phyloP scores from a whole-genome alignment of 2,113 vertebrate genomes.

The Hippocampus guttulatus region DNA sequence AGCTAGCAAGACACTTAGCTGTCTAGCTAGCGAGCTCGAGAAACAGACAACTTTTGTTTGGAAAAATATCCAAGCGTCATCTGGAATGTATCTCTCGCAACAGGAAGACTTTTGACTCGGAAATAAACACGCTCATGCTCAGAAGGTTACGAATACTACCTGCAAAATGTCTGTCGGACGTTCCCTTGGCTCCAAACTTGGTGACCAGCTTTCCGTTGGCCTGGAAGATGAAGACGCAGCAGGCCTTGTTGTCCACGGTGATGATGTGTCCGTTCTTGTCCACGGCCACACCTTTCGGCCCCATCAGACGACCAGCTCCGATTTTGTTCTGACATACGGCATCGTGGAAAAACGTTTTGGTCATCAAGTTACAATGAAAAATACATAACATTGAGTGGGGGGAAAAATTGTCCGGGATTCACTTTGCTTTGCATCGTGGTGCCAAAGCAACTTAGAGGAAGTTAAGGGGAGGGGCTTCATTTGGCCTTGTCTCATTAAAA shows the following conservation, averaged over 20 bases:
- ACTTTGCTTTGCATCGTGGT: no score
- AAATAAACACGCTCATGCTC: no score
- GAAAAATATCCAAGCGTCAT: background rate
- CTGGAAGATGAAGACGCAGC: conserved; percentile 97
- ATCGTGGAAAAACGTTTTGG: background rate
- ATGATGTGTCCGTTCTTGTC: conserved; percentile 95
- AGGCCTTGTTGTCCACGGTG: conserved; percentile 94
- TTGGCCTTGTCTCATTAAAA: no score
- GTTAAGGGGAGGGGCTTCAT: no score
- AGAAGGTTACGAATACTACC: conserved; percentile 45
- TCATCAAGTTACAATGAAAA: background rate
- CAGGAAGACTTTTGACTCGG: no score
- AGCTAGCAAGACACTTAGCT: background rate
- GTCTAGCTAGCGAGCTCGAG: background rate
- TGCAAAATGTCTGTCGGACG: conserved; percentile 88
- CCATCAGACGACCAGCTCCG: conserved; percentile 89
- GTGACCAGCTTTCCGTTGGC: conserved; percentile 92
- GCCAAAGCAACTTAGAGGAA: no score
- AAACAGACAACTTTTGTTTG: background rate
- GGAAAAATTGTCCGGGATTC: no score
- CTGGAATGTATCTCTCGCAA: no score
- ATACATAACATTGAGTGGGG: no score
- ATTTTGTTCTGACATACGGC: conserved; percentile 80
- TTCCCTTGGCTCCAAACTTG: conserved; percentile 87
- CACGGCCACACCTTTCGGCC: conserved; percentile 91